Percentiles rank a stretch among this genome's conserved stretches.
phyloP scores from a whole-genome alignment of 2,113 vertebrate genomes.

The Calyptommatus sinebrachiatus region DNA sequence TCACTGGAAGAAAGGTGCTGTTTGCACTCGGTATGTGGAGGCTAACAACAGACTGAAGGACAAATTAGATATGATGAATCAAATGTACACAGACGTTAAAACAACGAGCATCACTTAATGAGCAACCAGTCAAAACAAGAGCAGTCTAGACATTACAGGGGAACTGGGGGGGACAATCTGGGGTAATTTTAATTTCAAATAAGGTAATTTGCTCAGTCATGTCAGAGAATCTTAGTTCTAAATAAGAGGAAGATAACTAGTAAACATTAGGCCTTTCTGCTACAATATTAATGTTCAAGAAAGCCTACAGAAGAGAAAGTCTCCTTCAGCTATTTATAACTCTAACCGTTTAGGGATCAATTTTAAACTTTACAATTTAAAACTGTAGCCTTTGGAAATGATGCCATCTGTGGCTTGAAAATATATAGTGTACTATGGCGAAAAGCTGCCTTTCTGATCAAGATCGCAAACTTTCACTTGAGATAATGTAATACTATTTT shows the following conservation, averaged over 20 bases:
- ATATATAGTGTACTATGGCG: not conserved
- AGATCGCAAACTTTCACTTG: too few species aligned
- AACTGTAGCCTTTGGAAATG: not conserved
- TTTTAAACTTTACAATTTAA: not conserved
- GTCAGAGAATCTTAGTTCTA: not conserved
- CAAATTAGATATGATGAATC: not conserved
- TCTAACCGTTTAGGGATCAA: not conserved
- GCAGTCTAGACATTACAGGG: not conserved
- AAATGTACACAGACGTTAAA: not conserved
- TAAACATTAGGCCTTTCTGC: not conserved
- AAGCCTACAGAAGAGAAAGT: too few species aligned
- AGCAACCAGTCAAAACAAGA: slow-evolving; percentile 9
- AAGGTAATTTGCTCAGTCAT: not conserved
- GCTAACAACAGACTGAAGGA: not conserved
- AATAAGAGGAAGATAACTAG: not conserved
- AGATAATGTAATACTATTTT: not conserved
- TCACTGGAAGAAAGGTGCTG: slow-evolving; percentile 78
- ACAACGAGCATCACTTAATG: not conserved
- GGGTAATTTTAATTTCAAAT: not conserved
- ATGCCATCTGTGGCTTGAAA: not conserved
- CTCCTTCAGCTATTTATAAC: not conserved
- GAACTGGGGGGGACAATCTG: not conserved
- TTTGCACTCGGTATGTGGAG: slow-evolving; percentile 81
- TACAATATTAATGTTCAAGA: too few species aligned
- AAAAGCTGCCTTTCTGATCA: not conserved